Base-by-base conservation (phyloP, 2,888 invertebrate species). In the Sisyra terminalis region DNA sequence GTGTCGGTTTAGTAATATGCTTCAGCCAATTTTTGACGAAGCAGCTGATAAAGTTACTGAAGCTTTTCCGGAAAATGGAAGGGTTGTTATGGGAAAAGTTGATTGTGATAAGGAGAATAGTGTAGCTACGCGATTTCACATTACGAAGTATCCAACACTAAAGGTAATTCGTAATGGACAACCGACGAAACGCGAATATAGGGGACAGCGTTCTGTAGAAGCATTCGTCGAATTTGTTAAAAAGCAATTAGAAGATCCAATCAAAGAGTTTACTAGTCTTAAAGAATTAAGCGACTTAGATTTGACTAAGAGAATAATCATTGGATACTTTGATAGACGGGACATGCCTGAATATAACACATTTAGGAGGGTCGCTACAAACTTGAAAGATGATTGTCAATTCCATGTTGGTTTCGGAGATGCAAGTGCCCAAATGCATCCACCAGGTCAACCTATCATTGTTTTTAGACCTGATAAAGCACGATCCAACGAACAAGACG, bases 1-100 rank as follows among this genome's bases (percentile, higher is more conserved):
- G 98, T 98, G 98, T 67, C 80, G 89, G 56, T 98, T 97, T 69
- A 97, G 97, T 68, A 96, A 90, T 62, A 77, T 93, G 67, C 68
- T 99, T 57, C 85, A 87, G 62, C 98, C 98, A 9, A 82, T 96
- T 55, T 99, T 93, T 65, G 89, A 93, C 61, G 93, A 96, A 61
- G 89, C 96, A 32, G 85, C 94, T 8, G 85, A 85, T 51, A 87
- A 84, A 66, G 75, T 96, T 48, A 63, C 70, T 29, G 73, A 74
- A 55, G 79, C 77, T 49, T 87, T 84, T 55, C 84, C 88, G 40
- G 78, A 83, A 46, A 60, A 75, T 11, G 89, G 90, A 9, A 80
- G 75, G 61, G 88, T 97, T 8, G 84, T 90, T 6, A 81, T 97
- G 71, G 97, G 85, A 36, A 93, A 93, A 69, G 89, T 98, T 6